Evolutionary conservation across 2,113 vertebrate species (phyloP).

Genomic region (Sceloporus tristichus): DNA sequence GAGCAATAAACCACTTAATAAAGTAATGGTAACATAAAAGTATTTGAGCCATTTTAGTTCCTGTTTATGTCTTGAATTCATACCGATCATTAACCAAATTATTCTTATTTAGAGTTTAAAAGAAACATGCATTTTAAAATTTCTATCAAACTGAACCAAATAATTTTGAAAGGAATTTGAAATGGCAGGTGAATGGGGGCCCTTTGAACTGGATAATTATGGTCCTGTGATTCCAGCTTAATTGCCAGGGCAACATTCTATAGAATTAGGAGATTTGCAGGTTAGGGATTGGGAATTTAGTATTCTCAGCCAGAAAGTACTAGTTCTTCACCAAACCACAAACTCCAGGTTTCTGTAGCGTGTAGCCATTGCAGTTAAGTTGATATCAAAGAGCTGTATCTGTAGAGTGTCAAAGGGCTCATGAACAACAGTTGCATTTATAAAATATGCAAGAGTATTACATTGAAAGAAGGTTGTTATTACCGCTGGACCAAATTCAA

Average conservation of each 20-base stretch:
- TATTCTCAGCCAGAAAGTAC: no score
- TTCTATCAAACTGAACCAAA: not conserved
- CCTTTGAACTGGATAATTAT: no score
- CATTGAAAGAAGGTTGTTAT: conserved; percentile 6
- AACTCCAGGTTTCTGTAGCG: no score
- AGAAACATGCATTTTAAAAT: not conserved
- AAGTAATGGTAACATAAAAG: not conserved
- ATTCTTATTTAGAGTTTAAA: not conserved
- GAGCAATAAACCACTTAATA: not conserved
- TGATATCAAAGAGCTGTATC: no score
- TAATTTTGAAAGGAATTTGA: not conserved
- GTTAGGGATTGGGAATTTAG: not conserved
- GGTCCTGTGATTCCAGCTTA: no score
- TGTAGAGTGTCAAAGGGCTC: not conserved
- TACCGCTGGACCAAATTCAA: not conserved
- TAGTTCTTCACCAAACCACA: no score
- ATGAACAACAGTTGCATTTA: not conserved
- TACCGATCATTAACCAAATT: not conserved
- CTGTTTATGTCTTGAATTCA: not conserved
- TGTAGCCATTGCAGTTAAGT: no score
- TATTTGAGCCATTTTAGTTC: not conserved
- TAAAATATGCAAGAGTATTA: not conserved
- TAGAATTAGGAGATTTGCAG: not conserved
- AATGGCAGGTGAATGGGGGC: no score
- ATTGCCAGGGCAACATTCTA: no score